phyloP scores from a whole-genome alignment of 2,113 vertebrate genomes.

The Orthonyx spaldingii region DNA sequence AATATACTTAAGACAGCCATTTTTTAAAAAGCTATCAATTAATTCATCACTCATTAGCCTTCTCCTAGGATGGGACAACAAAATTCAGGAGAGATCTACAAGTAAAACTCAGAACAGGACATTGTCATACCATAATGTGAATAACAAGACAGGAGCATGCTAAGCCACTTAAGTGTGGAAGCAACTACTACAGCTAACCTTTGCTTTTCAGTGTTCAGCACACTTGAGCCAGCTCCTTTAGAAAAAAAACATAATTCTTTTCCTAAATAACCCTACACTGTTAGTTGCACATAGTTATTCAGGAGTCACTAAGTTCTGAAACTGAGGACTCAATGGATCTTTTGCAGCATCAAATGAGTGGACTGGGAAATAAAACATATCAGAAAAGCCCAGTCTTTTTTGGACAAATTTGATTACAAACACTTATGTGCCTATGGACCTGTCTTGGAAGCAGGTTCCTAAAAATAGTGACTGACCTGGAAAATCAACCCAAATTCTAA shows the following conservation, averaged over 20 bases:
- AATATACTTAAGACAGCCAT: neutral
- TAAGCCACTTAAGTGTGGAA: neutral
- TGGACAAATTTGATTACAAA: neutral
- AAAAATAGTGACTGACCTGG: neutral
- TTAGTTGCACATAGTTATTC: neutral
- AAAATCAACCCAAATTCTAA: neutral
- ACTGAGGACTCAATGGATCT: neutral
- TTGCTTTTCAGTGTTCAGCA: neutral
- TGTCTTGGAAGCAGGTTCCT: neutral
- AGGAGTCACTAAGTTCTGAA: neutral
- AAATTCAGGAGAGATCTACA: neutral
- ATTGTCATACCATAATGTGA: neutral
- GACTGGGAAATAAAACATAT: neutral
- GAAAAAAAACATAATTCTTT: rapidly evolving
- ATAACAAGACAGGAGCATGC: neutral
- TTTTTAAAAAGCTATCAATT: neutral
- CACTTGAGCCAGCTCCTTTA: neutral
- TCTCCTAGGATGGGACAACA: neutral
- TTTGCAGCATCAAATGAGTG: neutral
- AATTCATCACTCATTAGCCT: neutral
- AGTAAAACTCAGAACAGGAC: neutral
- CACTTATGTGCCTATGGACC: neutral
- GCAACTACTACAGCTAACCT: neutral
- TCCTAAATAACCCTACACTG: neutral
- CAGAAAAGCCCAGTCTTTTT: neutral